Evolutionary conservation across 2,888 invertebrate species (phyloP).

Genomic region (Lathronympha strigana): DNA sequence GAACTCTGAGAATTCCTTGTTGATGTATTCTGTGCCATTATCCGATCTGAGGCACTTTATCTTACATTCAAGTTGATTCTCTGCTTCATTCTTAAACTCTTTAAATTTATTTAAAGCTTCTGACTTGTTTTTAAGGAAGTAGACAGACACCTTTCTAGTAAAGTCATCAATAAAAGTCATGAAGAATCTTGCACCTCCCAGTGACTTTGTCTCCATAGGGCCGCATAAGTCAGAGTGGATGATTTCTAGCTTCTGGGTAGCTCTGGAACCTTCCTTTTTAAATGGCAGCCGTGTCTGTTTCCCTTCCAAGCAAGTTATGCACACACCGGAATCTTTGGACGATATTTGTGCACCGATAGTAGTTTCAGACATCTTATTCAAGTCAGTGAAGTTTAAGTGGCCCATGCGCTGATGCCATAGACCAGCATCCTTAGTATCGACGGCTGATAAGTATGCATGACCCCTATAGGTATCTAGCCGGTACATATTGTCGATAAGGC

Average conservation of each 20-base stretch:
- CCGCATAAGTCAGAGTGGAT: slow-evolving; percentile 37
- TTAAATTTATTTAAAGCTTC: not conserved
- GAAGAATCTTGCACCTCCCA: slow-evolving; percentile 24
- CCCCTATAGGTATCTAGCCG: not conserved
- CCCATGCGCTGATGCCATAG: too few relatives aligned
- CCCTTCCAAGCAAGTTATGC: slow-evolving; percentile 1
- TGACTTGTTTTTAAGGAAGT: slow-evolving; percentile 6
- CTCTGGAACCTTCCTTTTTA: slow-evolving; percentile 24
- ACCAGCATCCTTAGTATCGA: too few relatives aligned
- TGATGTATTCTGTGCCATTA: not conserved
- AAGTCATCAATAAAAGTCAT: slow-evolving; percentile 29
- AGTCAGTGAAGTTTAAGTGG: not conserved
- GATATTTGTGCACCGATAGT: not conserved
- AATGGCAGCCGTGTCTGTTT: slow-evolving; percentile 5
- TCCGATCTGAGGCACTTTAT: slow-evolving; percentile 1
- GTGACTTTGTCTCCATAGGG: slow-evolving; percentile 28
- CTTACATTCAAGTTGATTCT: not conserved
- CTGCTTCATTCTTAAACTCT: not conserved
- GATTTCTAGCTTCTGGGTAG: slow-evolving; percentile 33
- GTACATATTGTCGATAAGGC: not conserved
- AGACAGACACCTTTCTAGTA: not conserved
- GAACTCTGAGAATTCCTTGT: not conserved
- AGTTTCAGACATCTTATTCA: not conserved
- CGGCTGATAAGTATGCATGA: not conserved
- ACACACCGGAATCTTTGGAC: not conserved